Conservation (phyloP, 2,797 vertebrate genomes). For the Acanthurus tractus region DNA sequence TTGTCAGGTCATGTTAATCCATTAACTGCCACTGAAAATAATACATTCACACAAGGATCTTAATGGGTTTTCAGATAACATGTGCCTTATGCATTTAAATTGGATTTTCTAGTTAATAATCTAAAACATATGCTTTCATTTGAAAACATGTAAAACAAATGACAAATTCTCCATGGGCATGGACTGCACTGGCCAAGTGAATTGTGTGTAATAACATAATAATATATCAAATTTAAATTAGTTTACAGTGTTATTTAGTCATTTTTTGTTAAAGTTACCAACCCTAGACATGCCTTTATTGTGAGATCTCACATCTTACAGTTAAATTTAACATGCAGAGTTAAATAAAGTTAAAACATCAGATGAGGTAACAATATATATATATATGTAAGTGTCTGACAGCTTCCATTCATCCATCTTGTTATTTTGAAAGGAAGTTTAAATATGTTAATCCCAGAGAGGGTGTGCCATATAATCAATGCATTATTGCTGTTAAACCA, state of each 20-base stretch:
- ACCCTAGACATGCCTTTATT: not conserved
- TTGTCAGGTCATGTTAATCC: not conserved
- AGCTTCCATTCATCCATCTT: not conserved
- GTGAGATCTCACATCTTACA: not conserved
- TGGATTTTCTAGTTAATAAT: not conserved
- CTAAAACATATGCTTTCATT: conserved; percentile 1
- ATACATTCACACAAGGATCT: not conserved
- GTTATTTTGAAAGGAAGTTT: not conserved
- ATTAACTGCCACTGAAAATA: not conserved
- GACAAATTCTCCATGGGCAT: not conserved
- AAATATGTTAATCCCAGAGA: not conserved
- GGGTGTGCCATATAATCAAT: not conserved
- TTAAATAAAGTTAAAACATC: not conserved
- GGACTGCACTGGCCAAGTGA: not conserved
- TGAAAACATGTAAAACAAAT: not conserved
- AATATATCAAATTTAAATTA: not conserved
- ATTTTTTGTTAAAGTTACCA: not conserved
- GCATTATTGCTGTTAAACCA: not conserved
- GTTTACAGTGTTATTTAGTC: not conserved
- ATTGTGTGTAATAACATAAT: not conserved
- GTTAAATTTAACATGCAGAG: not conserved
- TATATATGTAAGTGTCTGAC: not conserved
- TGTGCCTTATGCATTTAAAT: not conserved
- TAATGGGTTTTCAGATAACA: not conserved
- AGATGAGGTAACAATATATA: not conserved